Conservation (phyloP, 2,797 vertebrate species). For the Chaenodraco wilsoni region DNA sequence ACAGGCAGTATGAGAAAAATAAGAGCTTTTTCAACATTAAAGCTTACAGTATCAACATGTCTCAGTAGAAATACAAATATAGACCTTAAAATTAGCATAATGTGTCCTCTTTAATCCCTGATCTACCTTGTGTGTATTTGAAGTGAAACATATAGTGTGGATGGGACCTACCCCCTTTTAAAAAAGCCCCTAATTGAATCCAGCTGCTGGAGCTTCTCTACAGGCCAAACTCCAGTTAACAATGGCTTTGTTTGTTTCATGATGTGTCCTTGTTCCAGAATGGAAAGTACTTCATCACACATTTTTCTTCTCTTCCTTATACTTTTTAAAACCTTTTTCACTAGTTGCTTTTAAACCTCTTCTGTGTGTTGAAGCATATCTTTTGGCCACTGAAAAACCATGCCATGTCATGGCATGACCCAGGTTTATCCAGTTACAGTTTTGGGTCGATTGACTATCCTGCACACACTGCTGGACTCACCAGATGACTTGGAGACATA, state of each 20-base stretch:
- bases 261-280: constrained; percentile 51
- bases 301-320: constrained; percentile 15
- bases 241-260: constrained; percentile 65
- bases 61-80: too few relatives aligned
- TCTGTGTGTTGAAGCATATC: neutral
- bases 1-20: too few relatives aligned
- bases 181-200: constrained; percentile 71
- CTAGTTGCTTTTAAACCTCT: constrained; percentile 11
- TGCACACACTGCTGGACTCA: too few relatives aligned
- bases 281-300: constrained; percentile 46
- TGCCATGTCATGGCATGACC: too few relatives aligned
- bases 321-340: constrained; percentile 20
- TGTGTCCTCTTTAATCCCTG: neutral
- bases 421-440: too few relatives aligned
- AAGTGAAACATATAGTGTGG: constrained; percentile 40
- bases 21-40: too few relatives aligned
- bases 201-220: constrained; percentile 76
- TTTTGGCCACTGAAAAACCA: neutral
- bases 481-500: neutral
- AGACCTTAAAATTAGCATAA: too few relatives aligned
- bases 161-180: constrained; percentile 40
- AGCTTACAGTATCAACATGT: too few relatives aligned
- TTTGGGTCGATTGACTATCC: too few relatives aligned
- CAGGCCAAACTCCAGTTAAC: constrained; percentile 64
- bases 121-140: constrained; percentile 27